Conservation (phyloP, 2,888 invertebrate genomes). For the Drosophila prolongata region DNA sequence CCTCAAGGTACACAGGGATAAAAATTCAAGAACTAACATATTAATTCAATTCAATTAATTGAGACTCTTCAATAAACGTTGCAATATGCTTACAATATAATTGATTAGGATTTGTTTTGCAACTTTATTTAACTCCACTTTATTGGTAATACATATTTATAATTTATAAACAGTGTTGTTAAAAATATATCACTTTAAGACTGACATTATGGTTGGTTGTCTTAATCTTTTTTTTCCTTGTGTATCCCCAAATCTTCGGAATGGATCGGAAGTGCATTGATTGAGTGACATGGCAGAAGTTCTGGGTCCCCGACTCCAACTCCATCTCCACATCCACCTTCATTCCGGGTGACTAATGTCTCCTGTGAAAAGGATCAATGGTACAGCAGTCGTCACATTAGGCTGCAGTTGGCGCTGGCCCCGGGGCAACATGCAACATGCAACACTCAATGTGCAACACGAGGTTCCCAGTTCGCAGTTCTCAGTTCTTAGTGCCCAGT, state of each 20-base stretch:
- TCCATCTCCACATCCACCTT: too few relatives aligned
- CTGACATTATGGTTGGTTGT: too few relatives aligned
- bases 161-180: too few relatives aligned
- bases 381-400: constrained; percentile 79
- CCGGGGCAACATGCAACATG: constrained; percentile 39
- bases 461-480: neutral
- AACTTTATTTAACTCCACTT: too few relatives aligned
- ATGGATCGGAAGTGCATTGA: constrained; percentile 62
- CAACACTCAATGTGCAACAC: constrained; percentile 50
- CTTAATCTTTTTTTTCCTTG: neutral
- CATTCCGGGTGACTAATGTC: constrained; percentile 16
- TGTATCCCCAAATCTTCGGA: neutral
- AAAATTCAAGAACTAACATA: neutral
- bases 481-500: too few relatives aligned
- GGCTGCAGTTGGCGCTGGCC: constrained; percentile 49
- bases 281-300: constrained; percentile 50
- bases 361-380: constrained; percentile 45
- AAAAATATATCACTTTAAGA: too few relatives aligned
- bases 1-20: neutral
- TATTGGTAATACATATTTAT: too few relatives aligned
- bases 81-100: too few relatives aligned
- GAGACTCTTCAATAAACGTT: too few relatives aligned
- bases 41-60: too few relatives aligned
- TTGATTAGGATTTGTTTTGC: too few relatives aligned
- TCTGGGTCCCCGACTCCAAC: neutral